Evolutionary conservation across 1,140 invertebrate species (phyloP), one percentile per base, ranked within the genome.

Genomic region (Solen grandis): DNA sequence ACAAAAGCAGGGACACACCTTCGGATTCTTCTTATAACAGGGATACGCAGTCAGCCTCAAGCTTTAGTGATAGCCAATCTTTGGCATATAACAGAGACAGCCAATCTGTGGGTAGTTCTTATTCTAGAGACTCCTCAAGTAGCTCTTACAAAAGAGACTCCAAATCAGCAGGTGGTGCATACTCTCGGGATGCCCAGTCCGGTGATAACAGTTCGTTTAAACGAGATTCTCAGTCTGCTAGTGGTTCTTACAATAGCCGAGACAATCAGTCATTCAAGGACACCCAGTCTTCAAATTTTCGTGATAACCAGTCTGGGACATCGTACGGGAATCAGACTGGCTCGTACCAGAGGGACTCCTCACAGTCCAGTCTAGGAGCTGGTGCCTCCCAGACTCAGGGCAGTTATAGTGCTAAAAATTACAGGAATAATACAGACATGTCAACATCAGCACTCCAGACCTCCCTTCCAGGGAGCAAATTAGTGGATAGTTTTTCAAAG

Each of bases 401-500:
- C 29, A 74, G 62, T 66, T 81, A 62, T 75, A 73, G 54, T 69
- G 46, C 63, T 60, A 70, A 83, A 68, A 72, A 79, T 16, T 80
- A 52, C 60, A 59, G 66, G 22, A 63, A 72, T 8, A 87, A 57
- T 38, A 65, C 65, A 27, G 74, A 63, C 38, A 75, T 82, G 63
- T 52, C 38, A 8, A 72, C 75, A 13, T 79, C 85, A 1, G 29
- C 72, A 52, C 78, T 84, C 46, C 80, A 82, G 29, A 76, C 87
- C 1, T 80, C 88, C 1, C 66, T 91, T 5, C 84, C 83, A 63
- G 82, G 84, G n/a, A 88, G 83, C 59, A 90, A 91, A 81, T 68
- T 91, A 14, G 83, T 85, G 54, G 89, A 91, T 65, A 88, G 85
- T 80, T 73, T 91, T 14, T 89, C 90, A 1, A 91, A 90, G 78